Percentiles rank a stretch among this genome's conserved stretches.
These are phyloP conservation scores for Ochropleura leucogaster DNA, from an alignment of 2,888 invertebrate genomes.

Conservation along the genomic window DNA sequence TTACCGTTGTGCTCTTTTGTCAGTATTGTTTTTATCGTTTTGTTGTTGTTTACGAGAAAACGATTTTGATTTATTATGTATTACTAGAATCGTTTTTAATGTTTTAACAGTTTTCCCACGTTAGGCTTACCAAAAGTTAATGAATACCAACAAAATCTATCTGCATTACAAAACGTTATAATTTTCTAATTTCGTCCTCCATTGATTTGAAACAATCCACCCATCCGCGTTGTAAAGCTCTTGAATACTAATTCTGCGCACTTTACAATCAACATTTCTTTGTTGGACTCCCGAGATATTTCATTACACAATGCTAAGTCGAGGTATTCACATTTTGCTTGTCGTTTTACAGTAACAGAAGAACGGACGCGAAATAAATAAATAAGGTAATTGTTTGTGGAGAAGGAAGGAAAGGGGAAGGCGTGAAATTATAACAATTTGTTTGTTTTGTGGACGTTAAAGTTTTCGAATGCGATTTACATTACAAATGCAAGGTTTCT, in stretches of 20 bases:
- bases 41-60: no score
- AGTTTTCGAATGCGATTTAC: not conserved
- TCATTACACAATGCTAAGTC: constrained; percentile 21
- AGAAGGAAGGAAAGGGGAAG: not conserved
- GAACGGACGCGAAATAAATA: constrained; percentile 36
- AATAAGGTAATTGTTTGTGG: constrained; percentile 24
- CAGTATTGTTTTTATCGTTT: no score
- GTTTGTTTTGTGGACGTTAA: constrained; percentile 3
- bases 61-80: not conserved
- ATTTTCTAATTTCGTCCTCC: not conserved
- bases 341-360: constrained; percentile 46
- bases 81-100: not conserved
- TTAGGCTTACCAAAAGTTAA: not conserved
- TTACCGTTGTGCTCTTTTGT: no score
- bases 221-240: not conserved
- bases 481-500: no score
- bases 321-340: constrained; percentile 18
- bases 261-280: constrained; percentile 1
- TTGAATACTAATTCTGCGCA: constrained; percentile 21
- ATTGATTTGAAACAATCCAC: not conserved
- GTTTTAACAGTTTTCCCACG: not conserved
- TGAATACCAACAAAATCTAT: not conserved
- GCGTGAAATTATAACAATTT: constrained; percentile 12
- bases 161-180: not conserved
- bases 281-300: constrained; percentile 10